Base-by-base conservation (phyloP, 2,797 vertebrate species). In the Schizothorax lantsangensis region DNA sequence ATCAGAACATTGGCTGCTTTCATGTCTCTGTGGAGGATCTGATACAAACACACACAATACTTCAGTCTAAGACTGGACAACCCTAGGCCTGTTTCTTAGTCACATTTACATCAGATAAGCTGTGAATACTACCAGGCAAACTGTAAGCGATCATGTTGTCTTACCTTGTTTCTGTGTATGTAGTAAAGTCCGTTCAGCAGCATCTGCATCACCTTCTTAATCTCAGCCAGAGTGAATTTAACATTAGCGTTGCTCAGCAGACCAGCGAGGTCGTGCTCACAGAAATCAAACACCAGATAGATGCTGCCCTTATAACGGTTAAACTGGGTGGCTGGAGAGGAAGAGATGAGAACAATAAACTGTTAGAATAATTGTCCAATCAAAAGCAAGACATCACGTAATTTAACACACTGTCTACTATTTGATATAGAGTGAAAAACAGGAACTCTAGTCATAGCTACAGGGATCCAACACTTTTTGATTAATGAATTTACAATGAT, bases 181-280 rank as follows among this genome's bases (percentile, higher is more conserved):
- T 99, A 99, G 93, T 99, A 99, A 47, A 99, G 95, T 14, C 98
- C 98, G 0, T 99, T 99, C 77, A 99, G 94, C 17, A 99, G 92
- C 98, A 99, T 99, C 92, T 99, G 98, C 98, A 99, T 99, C 57
- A 99, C 98, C 87, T 97, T 98, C 93, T 99, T 99, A 92, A 99
- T 99, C 94, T 99, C 98, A 0, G 98, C 96, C 82, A 99, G 93
- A 0, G 98, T 99, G 94, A 99, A 99, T 92, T 99, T 99, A 2
- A 99, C 98, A 0, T 99, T 97, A n/a, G 97, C 96, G 0, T 99
- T 99, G 94, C 98, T 99, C 74, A 99, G 95, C 59, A 99, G 95
- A 1, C 98, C 98, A 0, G 98, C 98, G 84, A 99, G 95, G 92
- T 99, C 98, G 0, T 99, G 98, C 90, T 99, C 98, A 0, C 98